These are phyloP conservation scores for Thunnus maccoyii DNA, from an alignment of 2,113 vertebrate genomes.

Conservation along the genomic window DNA sequence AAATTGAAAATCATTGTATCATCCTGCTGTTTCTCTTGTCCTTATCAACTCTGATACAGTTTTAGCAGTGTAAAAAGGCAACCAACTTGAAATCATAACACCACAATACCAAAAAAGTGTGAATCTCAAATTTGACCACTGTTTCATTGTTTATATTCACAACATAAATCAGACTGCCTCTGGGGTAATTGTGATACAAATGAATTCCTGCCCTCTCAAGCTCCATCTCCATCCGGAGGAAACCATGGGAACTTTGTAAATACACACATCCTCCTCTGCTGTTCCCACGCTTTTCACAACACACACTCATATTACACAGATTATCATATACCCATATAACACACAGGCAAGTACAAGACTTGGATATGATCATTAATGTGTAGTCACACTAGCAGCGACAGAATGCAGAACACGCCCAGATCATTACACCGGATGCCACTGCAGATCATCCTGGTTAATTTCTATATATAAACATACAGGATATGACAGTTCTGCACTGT, in stretches of 20 bases:
- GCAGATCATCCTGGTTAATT: neutral
- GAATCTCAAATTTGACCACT: neutral
- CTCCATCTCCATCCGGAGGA: conserved; percentile 25
- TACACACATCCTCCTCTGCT: conserved; percentile 47
- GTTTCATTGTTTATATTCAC: neutral
- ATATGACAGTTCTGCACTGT: conserved; percentile 36
- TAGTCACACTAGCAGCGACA: conserved; percentile 1
- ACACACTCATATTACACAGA: conserved; percentile 4
- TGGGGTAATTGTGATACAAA: conserved; percentile 11
- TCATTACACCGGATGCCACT: conserved; percentile 21
- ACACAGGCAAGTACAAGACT: neutral
- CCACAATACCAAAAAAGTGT: neutral
- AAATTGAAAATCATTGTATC: conserved; percentile 18
- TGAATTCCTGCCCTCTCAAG: neutral
- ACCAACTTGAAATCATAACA: neutral
- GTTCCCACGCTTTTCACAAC: conserved; percentile 56
- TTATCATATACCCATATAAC: neutral
- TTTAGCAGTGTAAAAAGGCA: neutral
- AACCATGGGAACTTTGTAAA: conserved; percentile 56
- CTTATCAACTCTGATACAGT: conserved; percentile 8
- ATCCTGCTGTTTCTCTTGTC: neutral
- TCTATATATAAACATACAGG: conserved; percentile 18
- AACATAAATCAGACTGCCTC: neutral
- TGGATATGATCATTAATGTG: neutral
- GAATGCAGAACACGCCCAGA: conserved; percentile 3